A percentile compares a stretch with the other conserved stretches of the same genome.
phyloP scores from a whole-genome alignment of 2,888 invertebrate species.

The Endomychus coccineus region DNA sequence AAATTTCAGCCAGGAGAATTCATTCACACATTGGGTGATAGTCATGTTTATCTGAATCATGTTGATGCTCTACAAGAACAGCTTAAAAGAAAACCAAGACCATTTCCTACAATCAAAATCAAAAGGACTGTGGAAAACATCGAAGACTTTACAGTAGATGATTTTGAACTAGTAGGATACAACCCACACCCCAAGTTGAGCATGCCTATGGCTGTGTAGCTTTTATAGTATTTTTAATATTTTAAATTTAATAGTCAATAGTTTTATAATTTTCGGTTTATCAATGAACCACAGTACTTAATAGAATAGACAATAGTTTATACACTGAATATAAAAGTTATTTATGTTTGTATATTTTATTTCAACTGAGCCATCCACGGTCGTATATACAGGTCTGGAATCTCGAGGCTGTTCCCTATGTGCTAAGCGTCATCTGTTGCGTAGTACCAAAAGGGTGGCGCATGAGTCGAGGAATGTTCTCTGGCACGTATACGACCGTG shows the following conservation, averaged over 20 bases:
- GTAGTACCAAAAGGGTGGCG: too few species aligned
- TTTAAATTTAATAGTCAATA: conserved; percentile 3
- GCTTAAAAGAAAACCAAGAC: conserved; percentile 65
- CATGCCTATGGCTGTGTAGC: conserved; percentile 35
- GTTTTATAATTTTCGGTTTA: too few species aligned
- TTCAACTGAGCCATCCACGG: too few species aligned
- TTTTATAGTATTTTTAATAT: conserved; percentile 1
- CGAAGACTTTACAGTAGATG: conserved; percentile 79
- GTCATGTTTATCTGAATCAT: conserved; percentile 91
- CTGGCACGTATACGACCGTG: too few species aligned
- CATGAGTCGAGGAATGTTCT: too few species aligned
- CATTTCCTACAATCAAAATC: conserved; percentile 78
- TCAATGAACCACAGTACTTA: too few species aligned
- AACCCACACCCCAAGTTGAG: conserved; percentile 78
- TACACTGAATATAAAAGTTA: too few species aligned
- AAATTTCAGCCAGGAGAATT: conserved; percentile 77
- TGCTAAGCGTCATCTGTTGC: too few species aligned
- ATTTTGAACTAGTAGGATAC: conserved; percentile 79
- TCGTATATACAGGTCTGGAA: too few species aligned
- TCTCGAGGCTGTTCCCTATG: too few species aligned
- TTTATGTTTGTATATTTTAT: too few species aligned
- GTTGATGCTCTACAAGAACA: conserved; percentile 76
- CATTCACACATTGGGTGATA: conserved; percentile 89
- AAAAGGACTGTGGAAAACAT: conserved; percentile 66
- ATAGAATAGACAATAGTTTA: too few species aligned